Percentiles rank a stretch among this genome's conserved stretches.
phyloP scores from a whole-genome alignment of 2,888 invertebrate species.

The Phortica okadai region DNA sequence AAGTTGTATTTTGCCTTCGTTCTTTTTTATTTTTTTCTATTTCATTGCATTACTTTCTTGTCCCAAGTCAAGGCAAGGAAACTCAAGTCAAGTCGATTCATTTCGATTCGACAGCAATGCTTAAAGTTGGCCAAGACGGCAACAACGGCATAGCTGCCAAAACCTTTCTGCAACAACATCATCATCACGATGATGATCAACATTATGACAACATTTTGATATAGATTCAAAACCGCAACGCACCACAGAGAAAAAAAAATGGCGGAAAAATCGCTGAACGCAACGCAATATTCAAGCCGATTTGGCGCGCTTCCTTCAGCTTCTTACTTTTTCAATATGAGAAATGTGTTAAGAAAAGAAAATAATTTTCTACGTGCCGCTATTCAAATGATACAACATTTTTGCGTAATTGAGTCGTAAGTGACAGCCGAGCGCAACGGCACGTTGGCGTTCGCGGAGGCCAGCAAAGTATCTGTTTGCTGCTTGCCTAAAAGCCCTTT shows the following conservation, averaged over 20 bases:
- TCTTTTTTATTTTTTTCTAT: too few species aligned
- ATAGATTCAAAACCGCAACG: neutral
- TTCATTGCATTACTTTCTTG: too few species aligned
- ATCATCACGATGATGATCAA: neutral
- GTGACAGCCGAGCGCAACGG: neutral
- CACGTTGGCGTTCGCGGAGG: neutral
- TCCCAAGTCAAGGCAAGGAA: too few species aligned
- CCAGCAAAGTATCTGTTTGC: neutral
- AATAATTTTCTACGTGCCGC: conserved; percentile 19
- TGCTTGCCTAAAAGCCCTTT: too few species aligned
- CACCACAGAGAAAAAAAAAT: neutral
- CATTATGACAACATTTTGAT: neutral
- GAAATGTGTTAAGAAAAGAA: neutral
- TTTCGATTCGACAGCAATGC: too few species aligned
- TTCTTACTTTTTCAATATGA: conserved; percentile 3
- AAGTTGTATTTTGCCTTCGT: too few species aligned
- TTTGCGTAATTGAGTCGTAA: conserved; percentile 21
- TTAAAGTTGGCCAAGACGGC: neutral
- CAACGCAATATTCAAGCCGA: neutral
- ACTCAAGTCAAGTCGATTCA: too few species aligned
- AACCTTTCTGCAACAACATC: conserved; percentile 4
- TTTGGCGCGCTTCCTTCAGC: neutral
- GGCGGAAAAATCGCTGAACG: neutral
- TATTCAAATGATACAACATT: conserved; percentile 23
- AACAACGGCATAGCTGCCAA: neutral